A percentile compares a stretch with the other conserved stretches of the same genome.
These are phyloP conservation scores for Pseudonaja textilis DNA, from an alignment of 2,113 vertebrate species.

Conservation along the genomic window DNA sequence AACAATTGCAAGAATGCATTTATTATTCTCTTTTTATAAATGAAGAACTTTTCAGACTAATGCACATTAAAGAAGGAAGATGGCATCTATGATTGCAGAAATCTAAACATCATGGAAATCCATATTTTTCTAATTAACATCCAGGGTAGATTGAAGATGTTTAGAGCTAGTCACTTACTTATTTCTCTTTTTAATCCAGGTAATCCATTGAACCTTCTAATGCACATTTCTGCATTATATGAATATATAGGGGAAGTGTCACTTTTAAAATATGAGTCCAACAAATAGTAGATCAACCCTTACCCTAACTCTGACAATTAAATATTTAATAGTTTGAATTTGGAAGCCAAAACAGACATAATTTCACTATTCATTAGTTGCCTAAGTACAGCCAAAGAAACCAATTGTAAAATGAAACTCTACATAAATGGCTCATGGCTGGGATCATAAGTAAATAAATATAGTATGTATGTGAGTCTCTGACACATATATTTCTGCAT, in stretches of 20 bases:
- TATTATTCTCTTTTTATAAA: not conserved
- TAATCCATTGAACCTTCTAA: constrained; percentile 47
- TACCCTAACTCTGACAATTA: constrained; percentile 53
- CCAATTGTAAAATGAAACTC: constrained; percentile 64
- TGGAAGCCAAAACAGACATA: constrained; percentile 68
- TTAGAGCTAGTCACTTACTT: constrained; percentile 38
- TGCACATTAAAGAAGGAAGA: not conserved
- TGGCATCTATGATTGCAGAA: constrained; percentile 5
- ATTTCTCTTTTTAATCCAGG: constrained; percentile 44
- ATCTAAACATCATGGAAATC: not conserved
- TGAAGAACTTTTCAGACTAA: not conserved
- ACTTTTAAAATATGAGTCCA: constrained; percentile 47
- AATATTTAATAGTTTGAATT: constrained; percentile 63
- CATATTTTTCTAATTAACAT: constrained; percentile 37
- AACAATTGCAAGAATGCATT: not conserved
- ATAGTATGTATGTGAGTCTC: constrained; percentile 48
- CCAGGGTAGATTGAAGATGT: constrained; percentile 8
- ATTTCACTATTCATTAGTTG: constrained; percentile 66
- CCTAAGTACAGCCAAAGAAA: constrained; percentile 66
- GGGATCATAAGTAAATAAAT: constrained; percentile 67
- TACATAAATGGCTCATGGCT: constrained; percentile 57
- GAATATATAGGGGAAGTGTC: constrained; percentile 50
- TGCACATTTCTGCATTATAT: constrained; percentile 32
- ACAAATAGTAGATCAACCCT: constrained; percentile 58
- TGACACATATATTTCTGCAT: constrained; percentile 53